phyloP scores from a whole-genome alignment of 2,113 vertebrate genomes.

The Zapus hudsonius region DNA sequence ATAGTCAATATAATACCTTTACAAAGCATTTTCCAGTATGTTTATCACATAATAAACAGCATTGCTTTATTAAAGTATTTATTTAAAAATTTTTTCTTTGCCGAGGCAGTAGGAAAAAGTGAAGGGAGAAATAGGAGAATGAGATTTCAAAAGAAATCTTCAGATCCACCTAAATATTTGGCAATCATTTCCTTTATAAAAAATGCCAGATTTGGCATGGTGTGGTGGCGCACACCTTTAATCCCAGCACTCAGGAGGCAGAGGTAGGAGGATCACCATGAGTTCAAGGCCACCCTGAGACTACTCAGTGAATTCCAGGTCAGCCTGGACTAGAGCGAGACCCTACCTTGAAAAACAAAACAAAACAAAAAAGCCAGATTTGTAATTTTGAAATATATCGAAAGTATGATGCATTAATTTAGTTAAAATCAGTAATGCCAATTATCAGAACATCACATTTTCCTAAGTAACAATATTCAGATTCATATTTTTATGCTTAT shows the following conservation, averaged over 20 bases:
- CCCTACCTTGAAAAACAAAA: too few relatives aligned
- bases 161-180: conserved; percentile 31
- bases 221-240: too few relatives aligned
- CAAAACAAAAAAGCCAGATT: too few relatives aligned
- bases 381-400: conserved; percentile 41
- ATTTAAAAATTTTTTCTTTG: background rate
- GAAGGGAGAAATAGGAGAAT: background rate
- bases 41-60: conserved; percentile 32
- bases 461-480: conserved; percentile 39
- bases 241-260: too few relatives aligned
- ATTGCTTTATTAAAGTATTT: conserved; percentile 33
- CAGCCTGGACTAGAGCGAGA: too few relatives aligned
- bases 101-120: background rate
- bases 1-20: conserved; percentile 54
- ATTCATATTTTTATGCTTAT: conserved; percentile 19
- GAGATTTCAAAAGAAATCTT: conserved; percentile 43
- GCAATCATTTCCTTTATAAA: conserved; percentile 56
- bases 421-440: conserved; percentile 49
- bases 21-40: conserved; percentile 40
- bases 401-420: conserved; percentile 69
- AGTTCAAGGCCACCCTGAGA: too few relatives aligned
- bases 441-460: conserved; percentile 57
- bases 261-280: too few relatives aligned
- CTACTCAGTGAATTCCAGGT: too few relatives aligned
- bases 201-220: too few relatives aligned